These are phyloP conservation scores for Micrasema minimum DNA, from an alignment of 1,140 invertebrate species.

Conservation along the genomic window DNA sequence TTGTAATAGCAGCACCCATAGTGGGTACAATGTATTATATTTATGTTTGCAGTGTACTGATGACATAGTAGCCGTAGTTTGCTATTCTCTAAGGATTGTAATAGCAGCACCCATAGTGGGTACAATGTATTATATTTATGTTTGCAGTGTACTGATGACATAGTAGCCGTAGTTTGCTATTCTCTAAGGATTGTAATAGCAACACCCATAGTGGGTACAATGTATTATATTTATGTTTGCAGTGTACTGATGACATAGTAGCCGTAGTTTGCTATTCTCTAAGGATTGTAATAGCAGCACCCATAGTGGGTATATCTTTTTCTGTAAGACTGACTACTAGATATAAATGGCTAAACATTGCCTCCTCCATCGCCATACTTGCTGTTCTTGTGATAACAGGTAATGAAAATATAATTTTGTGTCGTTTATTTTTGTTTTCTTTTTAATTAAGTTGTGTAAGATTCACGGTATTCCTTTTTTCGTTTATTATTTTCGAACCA, in stretches of 20 bases:
- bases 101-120: constrained; percentile 65
- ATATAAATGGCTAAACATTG: constrained; percentile 63
- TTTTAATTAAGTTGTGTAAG: no score
- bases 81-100: constrained; percentile 61
- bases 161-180: constrained; percentile 59
- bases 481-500: no score
- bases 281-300: constrained; percentile 62
- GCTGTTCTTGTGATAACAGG: constrained; percentile 58
- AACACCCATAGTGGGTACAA: constrained; percentile 64
- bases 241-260: constrained; percentile 58
- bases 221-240: no score
- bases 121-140: no score
- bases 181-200: constrained; percentile 63
- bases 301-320: constrained; percentile 66
- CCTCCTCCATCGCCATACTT: constrained; percentile 65
- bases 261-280: constrained; percentile 61
- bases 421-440: no score
- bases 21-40: no score
- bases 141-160: constrained; percentile 58
- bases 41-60: constrained; percentile 59
- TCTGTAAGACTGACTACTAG: constrained; percentile 63
- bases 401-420: no score
- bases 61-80: constrained; percentile 59
- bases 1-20: constrained; percentile 63
- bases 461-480: no score